Evolutionary conservation across 1,140 invertebrate genomes (phyloP).

Genomic region (Euura lappo): DNA sequence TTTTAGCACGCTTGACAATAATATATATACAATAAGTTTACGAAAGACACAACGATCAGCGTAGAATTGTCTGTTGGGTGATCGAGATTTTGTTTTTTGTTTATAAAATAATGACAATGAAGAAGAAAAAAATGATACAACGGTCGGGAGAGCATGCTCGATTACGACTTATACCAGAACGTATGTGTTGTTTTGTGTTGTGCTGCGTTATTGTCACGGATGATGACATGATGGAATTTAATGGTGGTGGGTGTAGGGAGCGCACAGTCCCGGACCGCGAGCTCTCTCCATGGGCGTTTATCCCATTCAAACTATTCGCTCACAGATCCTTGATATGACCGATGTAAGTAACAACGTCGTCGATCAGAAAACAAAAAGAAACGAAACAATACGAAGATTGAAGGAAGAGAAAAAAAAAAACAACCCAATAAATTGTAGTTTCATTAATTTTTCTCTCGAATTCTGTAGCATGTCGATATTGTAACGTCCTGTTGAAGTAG

Average conservation of each 20-base stretch:
- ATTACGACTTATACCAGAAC: background rate
- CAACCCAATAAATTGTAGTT: background rate
- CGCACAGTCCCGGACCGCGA: conserved; percentile 85
- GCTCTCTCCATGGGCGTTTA: conserved; percentile 86
- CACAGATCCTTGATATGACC: conserved; percentile 80
- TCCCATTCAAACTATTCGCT: conserved; percentile 85
- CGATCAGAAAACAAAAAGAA: background rate
- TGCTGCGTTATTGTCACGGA: conserved; percentile 51
- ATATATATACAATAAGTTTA: too few species aligned
- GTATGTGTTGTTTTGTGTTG: conserved; percentile 54
- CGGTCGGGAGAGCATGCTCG: background rate
- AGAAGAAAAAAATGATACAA: too few species aligned
- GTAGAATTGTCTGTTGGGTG: too few species aligned
- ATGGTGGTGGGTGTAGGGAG: conserved; percentile 69
- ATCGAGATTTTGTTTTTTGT: too few species aligned
- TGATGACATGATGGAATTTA: conserved; percentile 41
- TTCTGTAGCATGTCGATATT: conserved; percentile 43
- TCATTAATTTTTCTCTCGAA: conserved; percentile 16
- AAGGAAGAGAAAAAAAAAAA: background rate
- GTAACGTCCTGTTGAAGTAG: conserved; percentile 7
- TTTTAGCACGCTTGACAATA: too few species aligned
- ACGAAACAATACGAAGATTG: background rate
- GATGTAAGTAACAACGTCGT: conserved; percentile 76
- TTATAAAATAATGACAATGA: too few species aligned
- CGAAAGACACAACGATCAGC: too few species aligned